Evolutionary conservation across 2,113 vertebrate genomes (phyloP), one percentile per base, ranked within the genome.

Genomic region (Nansenia antarctica): DNA sequence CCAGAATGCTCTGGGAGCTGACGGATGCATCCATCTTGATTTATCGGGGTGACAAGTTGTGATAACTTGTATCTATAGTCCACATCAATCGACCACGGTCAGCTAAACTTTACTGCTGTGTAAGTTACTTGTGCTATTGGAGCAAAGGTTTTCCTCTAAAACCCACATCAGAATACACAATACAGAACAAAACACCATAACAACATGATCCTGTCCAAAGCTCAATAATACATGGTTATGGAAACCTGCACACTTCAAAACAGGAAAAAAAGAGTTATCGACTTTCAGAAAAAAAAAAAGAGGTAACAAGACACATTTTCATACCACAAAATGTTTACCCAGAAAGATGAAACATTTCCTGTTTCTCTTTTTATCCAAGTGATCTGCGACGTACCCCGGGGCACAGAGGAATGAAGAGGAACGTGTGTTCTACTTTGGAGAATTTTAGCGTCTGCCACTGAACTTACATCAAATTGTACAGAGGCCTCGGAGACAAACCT

Each of bases 171-270:
- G 14, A 20, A 20, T 22, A 54, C 24, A 27, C 24, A 55, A 26
- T 15, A 49, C n/a, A 20, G 24, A 55, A 3, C 53, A 26, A 27
- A 27, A 26, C 11, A 1, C 2, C 24, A 24, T 55, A 5, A 55
- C 12, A 11, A 7, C 9, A 55, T 24, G 20, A n/a, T 20, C 18
- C 6, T 52, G 49, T 24, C 49, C 18, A 5, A n/a, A 5, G 3
- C 39, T 42, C 39, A 42, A 49, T 49, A 42, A 49, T 49, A 49
- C 18, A 15, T 49, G n/a, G n/a, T n/a, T 3, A 20, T 49, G 14
- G 80, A n/a, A n/a, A n/a, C n/a, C 82, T 87, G 82, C 76, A 79
- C 49, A 58, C 62, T 73, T 76, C 57, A 14, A 71, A 82, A 82
- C 79, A 81, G 80, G 78, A 85, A 77, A 73, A 75, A 69, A 3